Evolutionary conservation across 2,888 invertebrate genomes (phyloP).

Genomic region (Dioctria linearis): DNA sequence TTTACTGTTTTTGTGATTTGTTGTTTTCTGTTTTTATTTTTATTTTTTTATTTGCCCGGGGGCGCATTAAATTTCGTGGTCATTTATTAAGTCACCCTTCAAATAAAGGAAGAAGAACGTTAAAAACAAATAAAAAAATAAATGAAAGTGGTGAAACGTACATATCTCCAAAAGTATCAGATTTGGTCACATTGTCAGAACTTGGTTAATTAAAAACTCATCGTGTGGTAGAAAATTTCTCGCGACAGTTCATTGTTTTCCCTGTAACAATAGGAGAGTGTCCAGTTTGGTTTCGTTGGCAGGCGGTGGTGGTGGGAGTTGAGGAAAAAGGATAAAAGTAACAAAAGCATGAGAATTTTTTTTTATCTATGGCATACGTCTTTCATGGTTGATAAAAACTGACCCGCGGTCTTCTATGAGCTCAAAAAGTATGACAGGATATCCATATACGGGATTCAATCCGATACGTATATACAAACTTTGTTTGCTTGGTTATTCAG

Average conservation of each 20-base stretch:
- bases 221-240: slow-evolving; percentile 37
- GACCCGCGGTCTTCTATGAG: slow-evolving; percentile 32
- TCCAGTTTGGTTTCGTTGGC: slow-evolving; percentile 14
- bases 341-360: slow-evolving; percentile 39
- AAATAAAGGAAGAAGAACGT: neutral
- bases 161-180: slow-evolving; percentile 37
- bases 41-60: neutral
- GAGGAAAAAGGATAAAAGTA: neutral
- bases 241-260: slow-evolving; percentile 47
- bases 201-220: slow-evolving; percentile 54
- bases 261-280: slow-evolving; percentile 30
- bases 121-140: neutral
- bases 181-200: slow-evolving; percentile 47
- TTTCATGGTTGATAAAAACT: slow-evolving; percentile 45
- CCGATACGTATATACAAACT: slow-evolving; percentile 10
- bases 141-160: slow-evolving; percentile 3
- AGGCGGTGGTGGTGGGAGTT: neutral
- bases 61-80: slow-evolving; percentile 1
- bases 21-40: no score
- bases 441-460: slow-evolving; percentile 4
- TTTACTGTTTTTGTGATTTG: no score
- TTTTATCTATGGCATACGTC: slow-evolving; percentile 45
- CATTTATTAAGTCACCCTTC: neutral
- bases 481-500: neutral
- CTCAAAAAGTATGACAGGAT: slow-evolving; percentile 31